phyloP scores from a whole-genome alignment of 2,113 vertebrate species.

The Trichechus manatus region DNA sequence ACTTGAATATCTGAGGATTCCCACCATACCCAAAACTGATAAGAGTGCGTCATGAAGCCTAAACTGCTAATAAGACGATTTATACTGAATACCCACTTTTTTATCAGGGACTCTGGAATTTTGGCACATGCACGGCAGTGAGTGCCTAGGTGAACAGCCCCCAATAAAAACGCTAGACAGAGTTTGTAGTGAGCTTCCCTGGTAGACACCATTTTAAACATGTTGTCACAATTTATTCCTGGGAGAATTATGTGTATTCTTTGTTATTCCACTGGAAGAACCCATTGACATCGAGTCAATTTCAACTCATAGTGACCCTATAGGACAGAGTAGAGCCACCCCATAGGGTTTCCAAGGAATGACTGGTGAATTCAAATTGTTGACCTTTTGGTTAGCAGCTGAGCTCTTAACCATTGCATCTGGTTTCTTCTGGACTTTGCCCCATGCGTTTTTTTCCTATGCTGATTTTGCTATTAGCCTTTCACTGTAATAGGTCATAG shows the following conservation, averaged over 20 bases:
- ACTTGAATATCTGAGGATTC: neutral
- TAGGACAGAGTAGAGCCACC: too few relatives aligned
- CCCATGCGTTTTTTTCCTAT: neutral
- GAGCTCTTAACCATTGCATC: neutral
- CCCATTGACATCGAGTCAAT: too few relatives aligned
- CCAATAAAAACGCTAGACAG: fast-evolving
- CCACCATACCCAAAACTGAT: neutral
- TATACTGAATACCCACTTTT: neutral
- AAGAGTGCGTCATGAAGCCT: neutral
- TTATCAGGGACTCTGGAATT: neutral
- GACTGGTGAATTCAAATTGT: too few relatives aligned
- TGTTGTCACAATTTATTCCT: too few relatives aligned
- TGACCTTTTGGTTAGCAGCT: too few relatives aligned
- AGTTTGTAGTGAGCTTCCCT: neutral
- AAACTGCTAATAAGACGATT: neutral
- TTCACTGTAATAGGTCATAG: neutral
- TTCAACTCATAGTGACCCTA: too few relatives aligned
- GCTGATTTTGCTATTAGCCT: neutral
- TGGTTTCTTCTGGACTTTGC: neutral
- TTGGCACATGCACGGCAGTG: neutral
- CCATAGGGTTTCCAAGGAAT: too few relatives aligned
- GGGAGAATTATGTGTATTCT: too few relatives aligned
- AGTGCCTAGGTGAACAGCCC: too few relatives aligned
- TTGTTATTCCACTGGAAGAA: neutral
- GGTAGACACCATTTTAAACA: neutral